Base-by-base conservation (phyloP, 2,888 invertebrate genomes). In the Drosophila lutescens region DNA sequence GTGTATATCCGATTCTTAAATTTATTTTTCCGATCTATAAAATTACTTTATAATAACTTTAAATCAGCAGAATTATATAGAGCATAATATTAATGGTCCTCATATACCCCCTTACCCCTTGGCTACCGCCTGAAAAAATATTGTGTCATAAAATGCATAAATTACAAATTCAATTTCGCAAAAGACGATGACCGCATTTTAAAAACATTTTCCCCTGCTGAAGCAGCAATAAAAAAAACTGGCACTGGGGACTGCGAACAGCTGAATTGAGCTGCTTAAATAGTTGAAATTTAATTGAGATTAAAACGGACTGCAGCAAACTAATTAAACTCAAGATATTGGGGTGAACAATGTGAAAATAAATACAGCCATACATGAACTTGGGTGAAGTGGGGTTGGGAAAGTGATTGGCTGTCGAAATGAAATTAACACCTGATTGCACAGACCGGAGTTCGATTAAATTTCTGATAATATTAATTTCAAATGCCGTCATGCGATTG, bases 121-220 rank as follows among this genome's bases (percentile, higher is more conserved):
- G 15, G 6, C 43, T 15, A 32, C 32, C 32, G 32, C 7, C 15
- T 40, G 20, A 66, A 75, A 75, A 61, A 59, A 66, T 41, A 62
- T 49, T 67, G 55, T 53, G 40, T 43, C 60, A 71, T 59, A 66
- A 69, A 85, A 73, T 73, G 65, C 71, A 82, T 74, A 71, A 82
- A 79, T 77, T 74, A 63, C 66, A 78, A 79, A 82, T 81, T 81
- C 55, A 82, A 75, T 79, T 75, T 68, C 50, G 51, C 65, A 63
- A 71, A 55, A 65, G 68, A 53, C 47, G 46, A 30, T 70, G 69
- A 38, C 57, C 69, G 49, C 65, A 63, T 69, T 61, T 60, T 57
- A 47, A 36, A 49, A 43, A 10, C 10, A 54, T 55, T 67, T 47
- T 67, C 51, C 41, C 12, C 72, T n/a, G 38, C 7, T 20, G n/a